Evolutionary conservation across 2,888 invertebrate genomes (phyloP), one percentile per base, ranked within the genome.

Genomic region (Limnephilus lunatus): DNA sequence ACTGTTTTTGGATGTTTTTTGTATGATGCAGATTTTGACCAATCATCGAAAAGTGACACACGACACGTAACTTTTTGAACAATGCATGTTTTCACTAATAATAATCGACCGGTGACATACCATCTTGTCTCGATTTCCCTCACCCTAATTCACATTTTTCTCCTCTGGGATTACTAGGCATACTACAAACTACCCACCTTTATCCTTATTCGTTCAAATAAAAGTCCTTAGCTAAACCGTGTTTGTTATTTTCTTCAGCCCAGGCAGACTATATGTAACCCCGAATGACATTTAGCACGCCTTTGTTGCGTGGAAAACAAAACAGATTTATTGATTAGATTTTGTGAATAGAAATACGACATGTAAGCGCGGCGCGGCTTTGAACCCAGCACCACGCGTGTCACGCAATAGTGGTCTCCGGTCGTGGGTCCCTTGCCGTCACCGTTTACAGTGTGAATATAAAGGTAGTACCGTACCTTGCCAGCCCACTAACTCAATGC

Each of bases 221-320:
- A 68, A 25, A 25, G 68, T 68, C n/a, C 1, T 25, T 9, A 68
- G n/a, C 1, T 25, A n/a, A 68, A 68, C 68, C 25, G n/a, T 68
- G 68, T n/a, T 25, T 68, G 68, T 68, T 68, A 68, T 68, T 68
- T 68, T 68, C 68, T 68, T 25, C 0, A 19, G 68, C 68, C 68
- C 68, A 68, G 68, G 68, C 68, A 68, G 19, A 68, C 19, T n/a
- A n/a, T 68, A 68, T n/a, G 25, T 68, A 53, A 68, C n/a, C n/a
- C 68, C n/a, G 68, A 68, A 68, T 68, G 68, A n/a, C 68, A 68
- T 68, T 68, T 68, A 68, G 25, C 68, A 68, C 68, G 1, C 68
- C 31, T 83, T 32, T 83, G 82, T 83, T 83, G 32, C 19, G 83
- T 83, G 35, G 83, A 83, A 83, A 83, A 35, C 83, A 83, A 35